Evolutionary conservation across 1,140 invertebrate genomes (phyloP).

Genomic region (Pogonomyrmex barbatus): DNA sequence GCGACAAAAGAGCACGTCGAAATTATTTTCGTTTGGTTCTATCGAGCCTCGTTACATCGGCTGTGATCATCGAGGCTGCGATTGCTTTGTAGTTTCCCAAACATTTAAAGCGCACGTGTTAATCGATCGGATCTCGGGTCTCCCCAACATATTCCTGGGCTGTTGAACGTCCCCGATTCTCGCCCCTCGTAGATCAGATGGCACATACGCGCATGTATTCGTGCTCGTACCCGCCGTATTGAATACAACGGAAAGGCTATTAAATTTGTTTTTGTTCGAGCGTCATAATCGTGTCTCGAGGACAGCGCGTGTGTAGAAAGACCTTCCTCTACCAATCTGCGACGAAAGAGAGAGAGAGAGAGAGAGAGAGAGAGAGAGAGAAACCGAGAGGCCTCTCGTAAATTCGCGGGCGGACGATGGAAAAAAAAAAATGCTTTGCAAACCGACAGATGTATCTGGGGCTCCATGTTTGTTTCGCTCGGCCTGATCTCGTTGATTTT

Average conservation of each 20-base stretch:
- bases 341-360: conserved; percentile 1
- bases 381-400: not conserved
- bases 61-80: conserved; percentile 35
- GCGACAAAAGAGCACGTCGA: not conserved
- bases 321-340: conserved; percentile 59
- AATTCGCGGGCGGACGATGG: conserved; percentile 19
- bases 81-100: conserved; percentile 50
- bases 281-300: conserved; percentile 71
- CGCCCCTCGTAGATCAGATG: conserved; percentile 42
- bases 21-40: conserved; percentile 29
- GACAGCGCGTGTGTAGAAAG: conserved; percentile 34
- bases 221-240: conserved; percentile 58
- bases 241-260: conserved; percentile 72
- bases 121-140: conserved; percentile 48
- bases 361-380: not conserved
- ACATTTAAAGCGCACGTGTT: conserved; percentile 58
- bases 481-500: not conserved
- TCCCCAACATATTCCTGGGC: conserved; percentile 39
- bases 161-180: conserved; percentile 47
- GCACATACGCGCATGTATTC: not conserved
- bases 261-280: conserved; percentile 78
- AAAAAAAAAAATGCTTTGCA: conserved; percentile 58
- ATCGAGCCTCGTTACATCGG: conserved; percentile 27
- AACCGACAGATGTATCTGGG: conserved; percentile 34
- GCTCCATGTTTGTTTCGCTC: not conserved